Evolutionary conservation across 2,113 vertebrate genomes (phyloP).

Genomic region (Dipodomys ordii): DNA sequence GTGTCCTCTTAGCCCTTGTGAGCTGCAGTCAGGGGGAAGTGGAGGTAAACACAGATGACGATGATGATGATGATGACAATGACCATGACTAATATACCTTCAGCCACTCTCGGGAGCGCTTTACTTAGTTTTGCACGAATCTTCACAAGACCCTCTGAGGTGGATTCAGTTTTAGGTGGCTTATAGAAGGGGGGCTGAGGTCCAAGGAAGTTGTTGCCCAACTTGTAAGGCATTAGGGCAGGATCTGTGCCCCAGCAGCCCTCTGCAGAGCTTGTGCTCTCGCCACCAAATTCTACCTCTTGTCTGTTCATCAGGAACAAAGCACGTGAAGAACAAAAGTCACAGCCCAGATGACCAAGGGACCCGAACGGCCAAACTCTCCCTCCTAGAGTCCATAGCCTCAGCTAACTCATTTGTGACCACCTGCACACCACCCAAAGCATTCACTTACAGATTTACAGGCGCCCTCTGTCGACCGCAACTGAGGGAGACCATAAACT

Average conservation of each 20-base stretch:
- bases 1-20: rapidly evolving
- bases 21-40: background rate
- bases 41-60: background rate
- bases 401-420: too few relatives aligned
- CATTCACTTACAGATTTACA: too few relatives aligned
- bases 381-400: too few relatives aligned
- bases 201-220: too few relatives aligned
- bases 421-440: too few relatives aligned
- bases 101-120: background rate
- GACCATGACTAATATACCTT: background rate
- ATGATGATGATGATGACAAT: too few relatives aligned
- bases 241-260: rapidly evolving
- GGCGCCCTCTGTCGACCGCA: too few relatives aligned
- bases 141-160: too few relatives aligned
- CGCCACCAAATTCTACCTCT: background rate
- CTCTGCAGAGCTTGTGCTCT: too few relatives aligned
- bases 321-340: background rate
- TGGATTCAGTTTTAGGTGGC: too few relatives aligned
- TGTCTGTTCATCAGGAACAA: background rate
- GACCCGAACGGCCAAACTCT: background rate
- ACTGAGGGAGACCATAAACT: too few relatives aligned
- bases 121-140: too few relatives aligned
- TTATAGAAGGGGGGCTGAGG: background rate
- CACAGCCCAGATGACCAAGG: rapidly evolving
- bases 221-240: rapidly evolving